Evolutionary conservation across 2,113 vertebrate species (phyloP).

Genomic region (Engystomops pustulosus): DNA sequence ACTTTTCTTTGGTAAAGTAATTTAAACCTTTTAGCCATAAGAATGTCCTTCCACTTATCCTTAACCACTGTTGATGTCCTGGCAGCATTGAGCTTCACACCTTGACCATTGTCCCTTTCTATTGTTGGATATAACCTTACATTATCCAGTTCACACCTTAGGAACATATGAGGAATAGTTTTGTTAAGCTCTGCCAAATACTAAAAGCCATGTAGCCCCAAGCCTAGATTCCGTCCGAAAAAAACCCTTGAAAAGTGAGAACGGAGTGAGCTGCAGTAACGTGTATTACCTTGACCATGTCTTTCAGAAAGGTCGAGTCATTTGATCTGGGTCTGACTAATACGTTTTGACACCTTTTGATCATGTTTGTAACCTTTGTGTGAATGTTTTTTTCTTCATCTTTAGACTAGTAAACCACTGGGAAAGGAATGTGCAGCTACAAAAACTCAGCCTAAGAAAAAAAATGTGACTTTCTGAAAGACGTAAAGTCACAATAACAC

Average conservation of each 20-base stretch:
- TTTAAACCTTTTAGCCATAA: not conserved
- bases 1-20: not conserved
- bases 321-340: constrained; percentile 27
- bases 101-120: not conserved
- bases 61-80: not conserved
- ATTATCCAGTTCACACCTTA: not conserved
- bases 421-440: not conserved
- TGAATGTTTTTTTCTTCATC: constrained; percentile 16
- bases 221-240: constrained; percentile 3
- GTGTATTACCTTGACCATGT: constrained; percentile 35
- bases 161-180: not conserved
- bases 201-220: not conserved
- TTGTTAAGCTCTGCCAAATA: not conserved
- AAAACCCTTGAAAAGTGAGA: constrained; percentile 22
- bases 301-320: constrained; percentile 38
- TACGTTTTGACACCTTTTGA: constrained; percentile 48
- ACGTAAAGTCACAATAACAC: too few species aligned
- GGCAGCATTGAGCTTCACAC: not conserved
- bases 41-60: not conserved
- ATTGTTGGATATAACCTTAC: not conserved
- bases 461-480: too few species aligned
- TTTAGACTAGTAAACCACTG: not conserved
- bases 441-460: not conserved
- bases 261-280: constrained; percentile 7
- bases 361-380: constrained; percentile 23